These are phyloP conservation scores for Pandemis heparana DNA, from an alignment of 2,888 invertebrate genomes.

Conservation along the genomic window DNA sequence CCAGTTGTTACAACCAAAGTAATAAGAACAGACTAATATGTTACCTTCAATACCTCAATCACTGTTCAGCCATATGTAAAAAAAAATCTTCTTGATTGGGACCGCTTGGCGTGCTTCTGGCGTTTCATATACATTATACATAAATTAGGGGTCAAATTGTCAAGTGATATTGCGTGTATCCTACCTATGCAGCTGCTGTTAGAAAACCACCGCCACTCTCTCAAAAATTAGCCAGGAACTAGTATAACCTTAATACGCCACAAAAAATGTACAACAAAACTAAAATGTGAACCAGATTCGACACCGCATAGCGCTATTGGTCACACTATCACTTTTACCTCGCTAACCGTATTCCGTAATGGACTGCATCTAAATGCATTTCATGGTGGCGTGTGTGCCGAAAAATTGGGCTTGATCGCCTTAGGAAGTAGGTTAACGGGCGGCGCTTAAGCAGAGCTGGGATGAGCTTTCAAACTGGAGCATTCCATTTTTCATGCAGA, in stretches of 20 bases:
- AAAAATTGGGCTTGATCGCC: conserved; percentile 19
- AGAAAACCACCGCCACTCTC: background rate
- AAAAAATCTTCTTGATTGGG: too few relatives aligned
- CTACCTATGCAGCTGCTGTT: background rate
- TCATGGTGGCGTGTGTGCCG: conserved; percentile 17
- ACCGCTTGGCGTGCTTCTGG: too few relatives aligned
- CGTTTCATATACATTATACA: too few relatives aligned
- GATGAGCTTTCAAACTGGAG: conserved; percentile 22
- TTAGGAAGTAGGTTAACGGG: conserved; percentile 23
- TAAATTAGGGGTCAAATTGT: too few relatives aligned
- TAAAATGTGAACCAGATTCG: conserved; percentile 17
- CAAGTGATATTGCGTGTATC: background rate
- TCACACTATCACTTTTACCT: conserved; percentile 21
- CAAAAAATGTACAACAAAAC: background rate
- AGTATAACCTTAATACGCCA: background rate
- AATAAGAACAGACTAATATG: too few relatives aligned
- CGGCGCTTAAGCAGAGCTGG: conserved; percentile 5
- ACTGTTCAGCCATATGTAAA: too few relatives aligned
- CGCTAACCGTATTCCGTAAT: conserved; percentile 21
- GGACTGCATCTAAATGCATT: conserved; percentile 28
- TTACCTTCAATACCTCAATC: too few relatives aligned
- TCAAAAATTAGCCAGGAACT: background rate
- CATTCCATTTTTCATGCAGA: conserved; percentile 11
- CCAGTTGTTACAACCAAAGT: too few relatives aligned
- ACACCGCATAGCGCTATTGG: background rate